A percentile compares a stretch with the other conserved stretches of the same genome.
These are phyloP conservation scores for Hiodon alosoides DNA, from an alignment of 2,113 vertebrate species.

Conservation along the genomic window DNA sequence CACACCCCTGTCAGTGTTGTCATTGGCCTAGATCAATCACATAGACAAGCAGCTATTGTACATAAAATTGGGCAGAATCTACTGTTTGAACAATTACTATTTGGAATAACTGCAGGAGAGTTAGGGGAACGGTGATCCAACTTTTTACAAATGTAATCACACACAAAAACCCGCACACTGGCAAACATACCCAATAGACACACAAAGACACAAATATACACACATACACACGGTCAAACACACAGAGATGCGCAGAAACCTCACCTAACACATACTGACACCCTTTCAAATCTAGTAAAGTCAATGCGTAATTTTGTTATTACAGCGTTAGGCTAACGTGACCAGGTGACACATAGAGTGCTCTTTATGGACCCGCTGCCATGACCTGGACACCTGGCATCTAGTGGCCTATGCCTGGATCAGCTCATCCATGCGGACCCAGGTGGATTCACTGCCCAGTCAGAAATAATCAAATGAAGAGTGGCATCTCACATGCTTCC, in stretches of 20 bases:
- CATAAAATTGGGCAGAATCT: too few relatives aligned
- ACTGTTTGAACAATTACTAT: too few relatives aligned
- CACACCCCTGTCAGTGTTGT: background rate
- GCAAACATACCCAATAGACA: background rate
- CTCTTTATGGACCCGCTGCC: too few relatives aligned
- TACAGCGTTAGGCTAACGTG: background rate
- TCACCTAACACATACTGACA: too few relatives aligned
- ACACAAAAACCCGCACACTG: background rate
- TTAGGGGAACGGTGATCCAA: too few relatives aligned
- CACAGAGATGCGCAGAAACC: too few relatives aligned
- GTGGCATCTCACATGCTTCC: constrained; percentile 18
- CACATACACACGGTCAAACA: background rate
- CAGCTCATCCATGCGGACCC: constrained; percentile 1
- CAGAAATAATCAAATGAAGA: constrained; percentile 35
- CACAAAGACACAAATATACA: background rate
- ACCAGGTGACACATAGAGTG: background rate
- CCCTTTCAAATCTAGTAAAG: background rate
- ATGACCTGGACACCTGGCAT: constrained; percentile 23
- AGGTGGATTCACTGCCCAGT: constrained; percentile 11
- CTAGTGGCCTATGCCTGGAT: constrained; percentile 3
- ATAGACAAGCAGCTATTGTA: too few relatives aligned
- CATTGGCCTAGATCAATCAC: too few relatives aligned
- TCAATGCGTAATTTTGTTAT: background rate
- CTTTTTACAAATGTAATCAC: too few relatives aligned
- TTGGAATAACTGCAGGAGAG: too few relatives aligned